A percentile compares a stretch with the other conserved stretches of the same genome.
Evolutionary conservation across 1,140 invertebrate species (phyloP).

Genomic region (Trachymyrmex septentrionalis): DNA sequence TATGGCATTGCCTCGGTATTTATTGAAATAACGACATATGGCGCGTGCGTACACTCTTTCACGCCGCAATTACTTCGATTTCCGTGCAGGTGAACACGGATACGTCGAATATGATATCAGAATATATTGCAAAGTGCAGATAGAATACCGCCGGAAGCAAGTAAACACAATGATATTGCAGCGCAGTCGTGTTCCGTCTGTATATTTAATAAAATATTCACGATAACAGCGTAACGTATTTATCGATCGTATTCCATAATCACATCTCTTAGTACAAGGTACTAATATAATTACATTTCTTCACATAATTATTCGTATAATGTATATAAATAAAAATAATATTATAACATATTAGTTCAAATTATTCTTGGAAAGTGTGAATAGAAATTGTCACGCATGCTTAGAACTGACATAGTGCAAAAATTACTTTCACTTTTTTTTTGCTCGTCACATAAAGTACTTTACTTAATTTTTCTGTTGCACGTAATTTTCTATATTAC

Average conservation of each 20-base stretch:
- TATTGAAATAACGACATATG: constrained; percentile 77
- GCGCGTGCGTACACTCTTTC: constrained; percentile 49
- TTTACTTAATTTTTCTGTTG: no score
- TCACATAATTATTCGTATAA: constrained; percentile 5
- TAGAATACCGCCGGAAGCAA: constrained; percentile 37
- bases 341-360: background rate
- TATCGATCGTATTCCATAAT: background rate
- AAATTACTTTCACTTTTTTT: background rate
- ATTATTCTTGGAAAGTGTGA: background rate
- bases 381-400: background rate
- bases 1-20: constrained; percentile 46
- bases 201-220: constrained; percentile 42
- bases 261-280: background rate
- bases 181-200: background rate
- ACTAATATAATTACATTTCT: constrained; percentile 17
- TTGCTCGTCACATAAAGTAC: no score
- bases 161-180: constrained; percentile 12
- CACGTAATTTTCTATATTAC: no score
- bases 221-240: constrained; percentile 32
- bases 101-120: constrained; percentile 41
- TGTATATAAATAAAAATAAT: background rate
- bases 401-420: background rate
- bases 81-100: constrained; percentile 14
- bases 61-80: constrained; percentile 24
- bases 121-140: constrained; percentile 38